A percentile compares a stretch with the other conserved stretches of the same genome.
These are phyloP conservation scores for Scolanthus callimorphus DNA, from an alignment of 92 coral and sea anemone species.

Conservation along the genomic window DNA sequence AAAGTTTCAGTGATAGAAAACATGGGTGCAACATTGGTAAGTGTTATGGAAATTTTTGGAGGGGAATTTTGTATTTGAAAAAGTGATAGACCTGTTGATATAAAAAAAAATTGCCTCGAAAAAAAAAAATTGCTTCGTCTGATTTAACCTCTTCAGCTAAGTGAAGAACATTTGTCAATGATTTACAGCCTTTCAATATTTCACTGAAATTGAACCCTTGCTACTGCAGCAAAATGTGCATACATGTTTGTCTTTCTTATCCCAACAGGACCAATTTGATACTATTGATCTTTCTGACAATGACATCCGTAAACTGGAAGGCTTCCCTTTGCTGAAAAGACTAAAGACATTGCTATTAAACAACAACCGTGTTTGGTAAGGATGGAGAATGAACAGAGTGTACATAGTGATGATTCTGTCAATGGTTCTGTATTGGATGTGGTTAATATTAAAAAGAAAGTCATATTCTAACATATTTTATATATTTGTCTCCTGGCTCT, in stretches of 20 bases:
- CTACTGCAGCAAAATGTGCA: too few relatives aligned
- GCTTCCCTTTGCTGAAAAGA: conserved; percentile 87
- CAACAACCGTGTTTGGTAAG: conserved; percentile 97
- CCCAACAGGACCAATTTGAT: conserved; percentile 89
- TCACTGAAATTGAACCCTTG: too few relatives aligned
- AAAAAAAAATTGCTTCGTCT: too few relatives aligned
- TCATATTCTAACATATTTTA: conserved; percentile 66
- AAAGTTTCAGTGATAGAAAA: conserved; percentile 94
- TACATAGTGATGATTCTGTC: background rate
- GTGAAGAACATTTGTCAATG: too few relatives aligned
- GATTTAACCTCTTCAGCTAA: too few relatives aligned
- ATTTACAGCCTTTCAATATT: too few relatives aligned
- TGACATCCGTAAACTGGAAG: conserved; percentile 96
- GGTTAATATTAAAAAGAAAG: conserved; percentile 6
- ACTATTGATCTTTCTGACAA: conserved; percentile 93
- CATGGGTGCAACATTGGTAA: conserved; percentile 97
- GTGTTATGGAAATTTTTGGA: conserved; percentile 5
- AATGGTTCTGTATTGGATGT: background rate
- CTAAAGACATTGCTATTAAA: conserved; percentile 76
- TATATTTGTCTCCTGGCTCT: conserved; percentile 32
- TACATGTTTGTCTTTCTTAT: background rate
- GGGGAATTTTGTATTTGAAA: background rate
- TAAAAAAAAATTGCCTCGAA: too few relatives aligned
- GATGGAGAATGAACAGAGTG: background rate
- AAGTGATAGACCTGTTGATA: too few relatives aligned